phyloP scores from a whole-genome alignment of 2,797 vertebrate species.

The Mus minutoides region DNA sequence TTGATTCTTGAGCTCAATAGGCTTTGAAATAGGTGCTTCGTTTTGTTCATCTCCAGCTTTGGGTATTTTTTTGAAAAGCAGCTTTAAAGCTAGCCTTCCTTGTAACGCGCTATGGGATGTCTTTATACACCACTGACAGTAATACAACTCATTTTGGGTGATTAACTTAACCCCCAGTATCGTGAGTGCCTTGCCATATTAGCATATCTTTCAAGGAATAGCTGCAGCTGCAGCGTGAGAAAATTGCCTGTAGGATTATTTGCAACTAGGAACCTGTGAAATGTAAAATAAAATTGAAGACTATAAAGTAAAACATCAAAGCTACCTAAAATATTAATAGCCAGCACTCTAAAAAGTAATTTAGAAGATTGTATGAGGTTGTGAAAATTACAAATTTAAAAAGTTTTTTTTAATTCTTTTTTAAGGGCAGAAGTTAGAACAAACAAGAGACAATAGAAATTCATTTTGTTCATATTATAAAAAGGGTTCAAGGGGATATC shows the following conservation, averaged over 20 bases:
- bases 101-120: slow-evolving; percentile 87
- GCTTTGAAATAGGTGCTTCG: slow-evolving; percentile 84
- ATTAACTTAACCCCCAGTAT: slow-evolving; percentile 89
- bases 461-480: slow-evolving; percentile 76
- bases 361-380: slow-evolving; percentile 85
- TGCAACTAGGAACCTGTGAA: slow-evolving; percentile 89
- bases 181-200: slow-evolving; percentile 85
- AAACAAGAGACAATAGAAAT: slow-evolving; percentile 84
- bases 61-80: slow-evolving; percentile 83
- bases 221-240: slow-evolving; percentile 88
- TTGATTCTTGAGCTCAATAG: slow-evolving; percentile 80
- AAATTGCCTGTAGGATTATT: slow-evolving; percentile 90
- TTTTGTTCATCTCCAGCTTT: slow-evolving; percentile 83
- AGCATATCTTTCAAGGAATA: slow-evolving; percentile 89
- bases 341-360: slow-evolving; percentile 88
- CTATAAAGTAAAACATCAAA: slow-evolving; percentile 90
- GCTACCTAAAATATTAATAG: slow-evolving; percentile 90
- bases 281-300: slow-evolving; percentile 90
- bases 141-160: slow-evolving; percentile 89
- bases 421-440: slow-evolving; percentile 80
- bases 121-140: slow-evolving; percentile 87
- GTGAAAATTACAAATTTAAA: slow-evolving; percentile 88
- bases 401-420: slow-evolving; percentile 63
- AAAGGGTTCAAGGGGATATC: slow-evolving; percentile 60
- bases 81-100: slow-evolving; percentile 84